Evolutionary conservation across 2,797 vertebrate species (phyloP), one percentile per base, ranked within the genome.

Genomic region (Siniperca scherzeri): DNA sequence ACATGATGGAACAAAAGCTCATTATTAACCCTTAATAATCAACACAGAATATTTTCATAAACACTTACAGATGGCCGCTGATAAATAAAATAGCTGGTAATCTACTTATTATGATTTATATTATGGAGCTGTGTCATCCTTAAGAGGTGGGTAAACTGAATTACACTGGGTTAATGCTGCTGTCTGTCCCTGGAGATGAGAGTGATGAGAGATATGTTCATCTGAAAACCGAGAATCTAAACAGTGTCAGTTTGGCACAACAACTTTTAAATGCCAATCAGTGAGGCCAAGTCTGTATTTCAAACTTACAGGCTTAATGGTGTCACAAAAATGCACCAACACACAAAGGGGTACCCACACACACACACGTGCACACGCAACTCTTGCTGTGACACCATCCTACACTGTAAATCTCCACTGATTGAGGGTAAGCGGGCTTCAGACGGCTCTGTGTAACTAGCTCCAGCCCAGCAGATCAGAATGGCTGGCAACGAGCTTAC

Each of bases 401-500:
- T 67, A 25, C 66, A 36, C 75, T 84, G 86, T 89, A 90, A 90
- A 88, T 90, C 91, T 87, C 71, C 71, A 50, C 78, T 84, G 77
- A 86, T 74, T 81, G 89, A 87, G 88, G 82, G 75, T 78, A 80
- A 88, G 81, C 25, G 66, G 80, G 82, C 85, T 84, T 89, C 87
- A 89, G 74, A 82, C 16, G 42, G 61, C 80, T 89, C 64, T 67
- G 85, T 73, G 85, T 81, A 92, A 93, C 91, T 22, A 91, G 83
- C 88, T 90, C 91, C 92, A 92, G 91, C 88, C 88, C 91, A 11
- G 85, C 84, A 72, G 82, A 91, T 93, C 91, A 93, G 90, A 94
- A 91, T 90, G 87, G 91, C 91, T 95, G 95, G 94, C 92, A 94
- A 89, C 70, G 48, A 87, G 84, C 90, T 88, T 91, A 92, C 91